Conservation (phyloP, 2,888 invertebrate species). For the Pimpla rufipes region DNA sequence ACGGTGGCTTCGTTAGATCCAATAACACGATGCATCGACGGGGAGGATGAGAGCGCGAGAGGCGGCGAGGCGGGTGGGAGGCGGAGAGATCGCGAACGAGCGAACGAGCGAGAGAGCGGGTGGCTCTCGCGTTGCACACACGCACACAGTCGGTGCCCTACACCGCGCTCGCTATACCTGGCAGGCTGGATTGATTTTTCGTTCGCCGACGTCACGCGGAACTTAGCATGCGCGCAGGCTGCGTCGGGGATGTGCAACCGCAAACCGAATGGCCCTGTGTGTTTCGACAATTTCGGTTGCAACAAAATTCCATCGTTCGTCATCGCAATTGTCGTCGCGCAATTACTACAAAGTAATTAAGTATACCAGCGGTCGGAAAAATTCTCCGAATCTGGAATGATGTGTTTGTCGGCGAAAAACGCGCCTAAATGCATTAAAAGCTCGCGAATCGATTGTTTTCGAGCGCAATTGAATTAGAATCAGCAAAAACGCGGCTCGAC, state of each 20-base stretch:
- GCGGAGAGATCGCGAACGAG: conserved; percentile 24
- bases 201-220: conserved; percentile 77
- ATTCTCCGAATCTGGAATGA: too few relatives aligned
- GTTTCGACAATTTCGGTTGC: conserved; percentile 4
- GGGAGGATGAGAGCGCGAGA: conserved; percentile 38
- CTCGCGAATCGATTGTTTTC: neutral
- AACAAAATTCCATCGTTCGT: neutral
- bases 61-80: neutral
- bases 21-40: conserved; percentile 65
- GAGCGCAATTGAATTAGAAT: neutral
- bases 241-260: conserved; percentile 63
- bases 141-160: conserved; percentile 68
- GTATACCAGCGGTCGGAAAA: too few relatives aligned
- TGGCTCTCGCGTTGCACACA: conserved; percentile 50
- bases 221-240: conserved; percentile 79
- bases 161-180: conserved; percentile 71
- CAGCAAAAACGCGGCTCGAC: neutral
- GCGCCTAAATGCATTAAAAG: neutral
- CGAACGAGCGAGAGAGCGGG: conserved; percentile 22
- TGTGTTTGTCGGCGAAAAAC: neutral
- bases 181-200: conserved; percentile 81
- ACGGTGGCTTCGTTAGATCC: conserved; percentile 61
- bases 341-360: too few relatives aligned
- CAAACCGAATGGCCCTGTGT: conserved; percentile 50
- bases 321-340: too few relatives aligned